Evolutionary conservation across 2,888 invertebrate genomes (phyloP), one percentile per base, ranked within the genome.

Genomic region (Xestia sexstrigata): DNA sequence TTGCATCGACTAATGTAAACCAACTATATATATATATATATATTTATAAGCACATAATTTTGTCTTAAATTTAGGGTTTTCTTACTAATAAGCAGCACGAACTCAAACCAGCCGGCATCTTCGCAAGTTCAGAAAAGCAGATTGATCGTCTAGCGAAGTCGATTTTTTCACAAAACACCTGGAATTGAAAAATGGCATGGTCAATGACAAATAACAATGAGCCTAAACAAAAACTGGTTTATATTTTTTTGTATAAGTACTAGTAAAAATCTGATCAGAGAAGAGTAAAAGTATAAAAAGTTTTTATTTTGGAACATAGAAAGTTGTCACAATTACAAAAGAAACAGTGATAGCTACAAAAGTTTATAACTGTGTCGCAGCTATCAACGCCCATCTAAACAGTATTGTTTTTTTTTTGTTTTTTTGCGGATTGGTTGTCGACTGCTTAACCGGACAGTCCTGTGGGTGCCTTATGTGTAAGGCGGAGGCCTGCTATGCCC

Each of bases 91-190:
- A 96, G 91, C 98, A 98, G 92, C 98, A 98, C 66, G 99, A 98
- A 78, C 98, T 98, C 82, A 99, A 96, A 67, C 98, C 98, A 78
- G 98, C 98, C 68, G 98, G 98, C 68, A 98, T 97, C 95, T 98
- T 98, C 62, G 98, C 97, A 87, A 99, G 96, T 94, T 99, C 98
- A 3, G 98, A 98, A 91, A 98, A 97, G 88, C 97, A 97, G 76
- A 99, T 97, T 9, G 98, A 98, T 92, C 98, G 97, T 87, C 98
- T 97, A 39, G 98, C 97, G 92, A 98, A 98, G 93, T 98, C 98
- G 63, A 99, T 98, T 96, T 98, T 98, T 89, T 99, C 98, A 85
- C 98, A 98, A 91, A 99, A 98, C 72, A 98, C 98, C 98, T 98
- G 96, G 63, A 97, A 94, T 63, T 30, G 0, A 60, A 63, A 67